A percentile compares a stretch with the other conserved stretches of the same genome.
phyloP scores from a whole-genome alignment of 2,888 invertebrate species.

The Lobophora halterata region DNA sequence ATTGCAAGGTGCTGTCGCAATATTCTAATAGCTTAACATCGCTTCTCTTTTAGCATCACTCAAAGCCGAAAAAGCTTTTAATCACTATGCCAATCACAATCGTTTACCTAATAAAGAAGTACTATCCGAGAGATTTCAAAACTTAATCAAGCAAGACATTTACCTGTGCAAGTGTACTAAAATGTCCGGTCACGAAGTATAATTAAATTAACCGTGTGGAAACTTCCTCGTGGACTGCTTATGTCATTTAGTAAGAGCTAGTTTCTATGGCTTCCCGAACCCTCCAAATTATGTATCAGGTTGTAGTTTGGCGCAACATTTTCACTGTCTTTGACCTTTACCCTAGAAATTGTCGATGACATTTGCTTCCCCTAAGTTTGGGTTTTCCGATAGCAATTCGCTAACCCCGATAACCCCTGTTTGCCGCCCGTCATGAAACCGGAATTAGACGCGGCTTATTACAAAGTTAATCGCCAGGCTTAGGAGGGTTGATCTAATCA shows the following conservation, averaged over 20 bases:
- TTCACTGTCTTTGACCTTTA: slow-evolving; percentile 28
- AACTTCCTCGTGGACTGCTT: slow-evolving; percentile 33
- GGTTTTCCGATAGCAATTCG: slow-evolving; percentile 34
- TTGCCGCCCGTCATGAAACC: slow-evolving; percentile 24
- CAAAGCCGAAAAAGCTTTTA: slow-evolving; percentile 19
- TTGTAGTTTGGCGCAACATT: slow-evolving; percentile 25
- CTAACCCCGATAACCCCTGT: slow-evolving; percentile 30
- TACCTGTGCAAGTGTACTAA: slow-evolving; percentile 39
- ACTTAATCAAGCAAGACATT: slow-evolving; percentile 42
- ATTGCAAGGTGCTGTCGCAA: slow-evolving; percentile 1
- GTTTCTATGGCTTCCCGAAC: slow-evolving; percentile 36
- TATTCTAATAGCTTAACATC: background rate
- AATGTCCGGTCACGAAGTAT: slow-evolving; percentile 47
- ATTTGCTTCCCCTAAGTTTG: slow-evolving; percentile 38
- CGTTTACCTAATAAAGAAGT: slow-evolving; percentile 18
- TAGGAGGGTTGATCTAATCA: slow-evolving; percentile 12
- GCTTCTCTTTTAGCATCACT: background rate
- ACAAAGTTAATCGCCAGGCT: slow-evolving; percentile 18
- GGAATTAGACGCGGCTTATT: slow-evolving; percentile 20
- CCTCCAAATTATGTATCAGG: slow-evolving; percentile 17
- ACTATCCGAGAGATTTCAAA: slow-evolving; percentile 40
- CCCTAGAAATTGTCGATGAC: slow-evolving; percentile 39
- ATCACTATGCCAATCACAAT: slow-evolving; percentile 23
- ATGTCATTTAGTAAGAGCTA: slow-evolving; percentile 33
- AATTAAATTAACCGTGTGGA: slow-evolving; percentile 45